Conservation (phyloP, 2,113 vertebrate species). For the Protomyctophum bolini region DNA sequence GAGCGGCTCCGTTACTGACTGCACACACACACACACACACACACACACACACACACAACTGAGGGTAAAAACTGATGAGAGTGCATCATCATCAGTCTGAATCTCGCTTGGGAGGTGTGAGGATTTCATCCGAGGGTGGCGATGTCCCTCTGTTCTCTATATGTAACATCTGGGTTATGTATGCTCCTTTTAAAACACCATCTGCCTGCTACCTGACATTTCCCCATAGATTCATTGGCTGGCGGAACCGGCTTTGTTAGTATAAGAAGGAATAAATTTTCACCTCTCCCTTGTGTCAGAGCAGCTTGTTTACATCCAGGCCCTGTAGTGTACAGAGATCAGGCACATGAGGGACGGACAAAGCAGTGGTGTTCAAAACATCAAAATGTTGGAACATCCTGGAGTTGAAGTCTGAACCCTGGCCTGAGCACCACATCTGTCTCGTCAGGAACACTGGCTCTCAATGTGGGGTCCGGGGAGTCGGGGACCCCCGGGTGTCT, state of each 20-base stretch:
- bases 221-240: slow-evolving; percentile 30
- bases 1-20: too few species aligned
- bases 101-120: neutral
- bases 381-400: too few species aligned
- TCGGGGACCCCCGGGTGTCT: too few species aligned
- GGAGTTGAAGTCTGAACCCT: too few species aligned
- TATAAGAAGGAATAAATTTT: slow-evolving; percentile 14
- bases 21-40: too few species aligned
- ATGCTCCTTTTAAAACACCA: slow-evolving; percentile 54
- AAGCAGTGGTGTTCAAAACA: too few species aligned
- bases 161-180: slow-evolving; percentile 16
- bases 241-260: slow-evolving; percentile 33
- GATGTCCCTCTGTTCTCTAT: neutral
- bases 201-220: slow-evolving; percentile 14
- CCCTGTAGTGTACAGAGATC: neutral
- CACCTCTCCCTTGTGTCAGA: slow-evolving; percentile 26
- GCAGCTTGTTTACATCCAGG: neutral
- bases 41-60: too few species aligned
- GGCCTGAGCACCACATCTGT: too few species aligned
- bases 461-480: too few species aligned
- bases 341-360: too few species aligned
- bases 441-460: too few species aligned
- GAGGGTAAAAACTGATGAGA: neutral
- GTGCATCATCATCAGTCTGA: neutral
- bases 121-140: neutral